Base-by-base conservation (phyloP, 2,797 vertebrate species). In the Orientallactaga sibirica region DNA sequence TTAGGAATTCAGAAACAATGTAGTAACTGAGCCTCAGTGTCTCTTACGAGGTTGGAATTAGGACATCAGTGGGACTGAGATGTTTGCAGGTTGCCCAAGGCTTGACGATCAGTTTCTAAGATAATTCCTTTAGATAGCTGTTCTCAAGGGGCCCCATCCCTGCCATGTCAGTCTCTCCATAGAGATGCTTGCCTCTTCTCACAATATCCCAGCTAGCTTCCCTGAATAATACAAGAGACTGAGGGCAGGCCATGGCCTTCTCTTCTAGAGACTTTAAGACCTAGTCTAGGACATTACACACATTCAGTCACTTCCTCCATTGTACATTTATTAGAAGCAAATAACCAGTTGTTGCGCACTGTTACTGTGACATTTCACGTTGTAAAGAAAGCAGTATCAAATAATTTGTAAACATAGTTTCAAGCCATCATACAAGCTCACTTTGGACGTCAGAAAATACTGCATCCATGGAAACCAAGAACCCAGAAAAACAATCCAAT, bases 371-470 rank as follows among this genome's bases (percentile, higher is more conserved):
- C 25, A 73, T 55, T 89, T 86, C 64, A 71, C 6, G 43, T 93
- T 90, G 92, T 83, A 89, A 89, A 87, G 70, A 61, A 89, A 81
- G 5, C 90, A 87, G 20, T 48, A 76, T 43, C 41, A 79, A 91
- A 91, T 19, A 87, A 85, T 48, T 68, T 85, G 55, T 58, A 27
- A 79, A 75, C 78, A 41, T 52, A 67, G 61, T 93, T 93, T 97
- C 74, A 94, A 79, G 70, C 37, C 24, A 79, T 29, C n/a, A 52
- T 16, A 64, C 37, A 85, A 93, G 24, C 58, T 92, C 24, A 94
- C 70, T 91, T 93, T 73, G 58, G 70, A 84, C 48, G 94, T 95
- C 78, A 93, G 81, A 95, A 94, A 93, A 90, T 78, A 73, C 22
- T 41, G 25, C 62, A 74, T 25, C 76, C 92, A 90, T 90, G 71